phyloP scores from a whole-genome alignment of 2,113 vertebrate genomes.

The Anthoscopus minutus region DNA sequence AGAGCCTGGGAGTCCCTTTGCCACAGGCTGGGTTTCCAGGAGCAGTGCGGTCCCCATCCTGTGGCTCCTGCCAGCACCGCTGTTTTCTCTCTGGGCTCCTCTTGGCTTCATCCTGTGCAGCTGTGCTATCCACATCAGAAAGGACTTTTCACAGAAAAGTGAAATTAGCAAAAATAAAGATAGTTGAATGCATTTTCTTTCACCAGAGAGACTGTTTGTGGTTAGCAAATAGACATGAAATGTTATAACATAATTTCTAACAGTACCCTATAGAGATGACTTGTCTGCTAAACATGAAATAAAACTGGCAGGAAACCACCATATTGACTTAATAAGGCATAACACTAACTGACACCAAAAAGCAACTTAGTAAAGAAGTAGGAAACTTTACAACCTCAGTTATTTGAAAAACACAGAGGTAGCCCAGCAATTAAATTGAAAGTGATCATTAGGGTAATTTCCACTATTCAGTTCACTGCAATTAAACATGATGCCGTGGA shows the following conservation, averaged over 20 bases:
- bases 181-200: slow-evolving; percentile 6
- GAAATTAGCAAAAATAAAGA: slow-evolving; percentile 46
- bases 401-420: slow-evolving; percentile 48
- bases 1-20: neutral
- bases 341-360: slow-evolving; percentile 27
- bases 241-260: slow-evolving; percentile 48
- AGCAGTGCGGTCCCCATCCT: fast-evolving
- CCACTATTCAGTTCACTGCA: neutral
- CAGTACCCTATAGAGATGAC: slow-evolving; percentile 51
- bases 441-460: neutral
- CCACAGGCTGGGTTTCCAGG: fast-evolving
- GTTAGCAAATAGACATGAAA: slow-evolving; percentile 47
- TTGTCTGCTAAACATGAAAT: slow-evolving; percentile 39
- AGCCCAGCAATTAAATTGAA: neutral
- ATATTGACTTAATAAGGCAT: slow-evolving; percentile 16
- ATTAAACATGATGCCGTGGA: neutral
- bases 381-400: slow-evolving; percentile 38
- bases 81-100: neutral
- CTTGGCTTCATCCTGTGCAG: slow-evolving; percentile 24
- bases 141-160: slow-evolving; percentile 9
- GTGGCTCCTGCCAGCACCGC: fast-evolving
- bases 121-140: slow-evolving; percentile 37
- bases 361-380: neutral
- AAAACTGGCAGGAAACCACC: slow-evolving; percentile 21
- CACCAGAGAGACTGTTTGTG: slow-evolving; percentile 32